phyloP scores from a whole-genome alignment of 92 coral and sea anemone species.

The Metridium senile region DNA sequence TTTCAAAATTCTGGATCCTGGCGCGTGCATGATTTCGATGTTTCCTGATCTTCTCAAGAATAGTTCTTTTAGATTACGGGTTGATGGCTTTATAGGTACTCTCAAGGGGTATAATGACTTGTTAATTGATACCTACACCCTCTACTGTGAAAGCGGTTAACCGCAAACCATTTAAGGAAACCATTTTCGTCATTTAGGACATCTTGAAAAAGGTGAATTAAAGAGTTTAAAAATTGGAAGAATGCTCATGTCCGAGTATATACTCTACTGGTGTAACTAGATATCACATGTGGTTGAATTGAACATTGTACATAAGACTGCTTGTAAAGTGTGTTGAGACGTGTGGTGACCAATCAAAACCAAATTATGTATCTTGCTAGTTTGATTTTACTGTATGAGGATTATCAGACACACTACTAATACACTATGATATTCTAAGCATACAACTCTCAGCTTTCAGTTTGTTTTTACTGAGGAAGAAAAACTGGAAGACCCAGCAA shows the following conservation, averaged over 20 bases:
- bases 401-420: too few relatives aligned
- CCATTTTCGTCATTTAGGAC: not conserved
- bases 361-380: too few relatives aligned
- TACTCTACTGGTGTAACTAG: not conserved
- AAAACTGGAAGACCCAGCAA: too few relatives aligned
- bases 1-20: not conserved
- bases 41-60: not conserved
- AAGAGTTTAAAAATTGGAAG: not conserved
- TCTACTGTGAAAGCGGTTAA: not conserved
- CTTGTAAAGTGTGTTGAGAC: too few relatives aligned
- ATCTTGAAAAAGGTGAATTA: not conserved
- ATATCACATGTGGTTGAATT: too few relatives aligned
- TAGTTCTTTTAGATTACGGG: not conserved
- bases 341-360: too few relatives aligned
- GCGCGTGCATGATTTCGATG: too few relatives aligned
- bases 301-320: too few relatives aligned
- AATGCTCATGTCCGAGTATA: not conserved
- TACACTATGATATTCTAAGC: too few relatives aligned
- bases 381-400: too few relatives aligned
- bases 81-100: not conserved
- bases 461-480: too few relatives aligned
- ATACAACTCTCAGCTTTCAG: too few relatives aligned
- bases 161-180: constrained; percentile 18
- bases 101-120: constrained; percentile 2
- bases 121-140: constrained; percentile 7